Evolutionary conservation across 2,888 invertebrate genomes (phyloP), one percentile per base, ranked within the genome.

Genomic region (Ophioninae sp.): DNA sequence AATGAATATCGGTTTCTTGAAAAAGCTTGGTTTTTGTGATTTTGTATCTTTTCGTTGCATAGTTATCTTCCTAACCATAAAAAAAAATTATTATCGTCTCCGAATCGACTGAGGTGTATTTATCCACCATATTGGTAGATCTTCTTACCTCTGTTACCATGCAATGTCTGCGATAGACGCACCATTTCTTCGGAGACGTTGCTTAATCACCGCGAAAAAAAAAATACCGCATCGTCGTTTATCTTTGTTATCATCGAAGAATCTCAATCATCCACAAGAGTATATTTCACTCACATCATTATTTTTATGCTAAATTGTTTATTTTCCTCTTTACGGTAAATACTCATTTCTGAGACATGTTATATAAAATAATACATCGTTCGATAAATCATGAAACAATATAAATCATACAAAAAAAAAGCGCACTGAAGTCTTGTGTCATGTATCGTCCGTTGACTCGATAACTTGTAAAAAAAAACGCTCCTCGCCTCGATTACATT

Each of bases 271-370:
- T 22, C 17, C 22, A 59, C 37, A 63, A 17, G 6, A 6, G 58
- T 56, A n/a, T 10, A n/a, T 56, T 7, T 10, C 7, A 23, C 23
- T 6, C 51, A 58, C 51, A 8, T 22, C 6, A 8, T 69, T 39
- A 6, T 67, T 87, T 88, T 88, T 86, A 87, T 87, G 84, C 87
- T 87, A 87, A 86, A 87, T 86, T 86, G 85, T 89, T 89, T 88
- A 88, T 88, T 89, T 87, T 88, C 85, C 85, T 89, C 87, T 87
- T 87, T 84, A 87, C 88, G 87, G 87, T 88, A 88, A 88, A 86
- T 87, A 87, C 83, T 75, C 79, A 86, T 85, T 87, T 88, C 64
- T 85, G 75, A 84, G 85, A 83, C 86, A 85, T 79, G 85, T 79
- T 88, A 87, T 88, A 87, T 88, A 88, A 88, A 89, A 89, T 87